Evolutionary conservation across 2,797 vertebrate genomes (phyloP).

Genomic region (Vultur gryphus): DNA sequence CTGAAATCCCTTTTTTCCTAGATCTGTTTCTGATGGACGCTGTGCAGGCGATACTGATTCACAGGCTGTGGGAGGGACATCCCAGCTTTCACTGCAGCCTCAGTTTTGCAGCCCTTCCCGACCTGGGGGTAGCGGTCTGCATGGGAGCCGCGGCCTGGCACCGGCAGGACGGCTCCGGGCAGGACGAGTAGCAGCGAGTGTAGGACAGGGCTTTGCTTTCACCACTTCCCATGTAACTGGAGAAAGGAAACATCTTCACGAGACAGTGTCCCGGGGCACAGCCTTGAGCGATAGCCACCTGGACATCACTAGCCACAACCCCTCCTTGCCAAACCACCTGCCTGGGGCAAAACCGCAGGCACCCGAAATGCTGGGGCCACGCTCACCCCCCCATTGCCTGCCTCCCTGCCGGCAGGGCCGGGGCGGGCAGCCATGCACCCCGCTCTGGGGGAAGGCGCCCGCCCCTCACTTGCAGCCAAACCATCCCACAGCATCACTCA

Average conservation of each 20-base stretch:
- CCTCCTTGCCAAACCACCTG: background rate
- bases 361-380: background rate
- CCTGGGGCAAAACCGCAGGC: background rate
- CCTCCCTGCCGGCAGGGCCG: background rate
- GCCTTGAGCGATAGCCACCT: background rate
- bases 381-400: fast-evolving
- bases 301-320: background rate
- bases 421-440: fast-evolving
- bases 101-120: background rate
- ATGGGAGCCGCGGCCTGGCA: background rate
- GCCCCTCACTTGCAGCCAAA: background rate
- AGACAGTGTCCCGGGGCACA: background rate
- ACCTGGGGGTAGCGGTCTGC: background rate
- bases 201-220: background rate
- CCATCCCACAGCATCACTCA: background rate
- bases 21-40: background rate
- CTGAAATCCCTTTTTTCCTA: background rate
- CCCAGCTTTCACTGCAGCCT: background rate
- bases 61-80: background rate
- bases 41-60: background rate
- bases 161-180: background rate
- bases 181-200: fast-evolving
- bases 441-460: background rate
- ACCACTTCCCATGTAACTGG: background rate
- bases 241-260: background rate